Evolutionary conservation across 2,797 vertebrate species (phyloP).

Genomic region (Danionella dracula): DNA sequence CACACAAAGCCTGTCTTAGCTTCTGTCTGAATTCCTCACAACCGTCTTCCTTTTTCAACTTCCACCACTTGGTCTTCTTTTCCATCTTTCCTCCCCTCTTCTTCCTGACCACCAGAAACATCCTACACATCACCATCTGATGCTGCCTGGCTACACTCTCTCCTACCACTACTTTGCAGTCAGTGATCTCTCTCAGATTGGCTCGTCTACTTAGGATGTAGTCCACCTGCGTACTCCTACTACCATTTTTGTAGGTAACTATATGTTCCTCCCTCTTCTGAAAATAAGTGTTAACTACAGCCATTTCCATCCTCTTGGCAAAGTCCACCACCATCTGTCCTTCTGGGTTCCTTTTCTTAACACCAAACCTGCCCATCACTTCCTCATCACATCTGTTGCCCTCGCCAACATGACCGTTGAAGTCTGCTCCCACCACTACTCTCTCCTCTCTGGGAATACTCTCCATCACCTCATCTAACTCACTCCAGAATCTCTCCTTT

Average conservation of each 20-base stretch:
- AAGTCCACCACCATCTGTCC: background rate
- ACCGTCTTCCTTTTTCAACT: background rate
- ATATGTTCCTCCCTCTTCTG: too few species aligned
- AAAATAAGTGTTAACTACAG: background rate
- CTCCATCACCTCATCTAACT: background rate
- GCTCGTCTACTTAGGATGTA: background rate
- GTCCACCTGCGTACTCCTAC: too few species aligned
- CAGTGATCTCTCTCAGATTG: background rate
- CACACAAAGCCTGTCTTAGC: background rate
- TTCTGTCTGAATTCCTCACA: background rate
- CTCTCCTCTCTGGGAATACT: background rate
- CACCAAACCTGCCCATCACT: too few species aligned
- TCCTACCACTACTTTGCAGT: background rate
- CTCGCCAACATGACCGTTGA: too few species aligned
- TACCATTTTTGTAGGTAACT: too few species aligned
- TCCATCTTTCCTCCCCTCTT: background rate
- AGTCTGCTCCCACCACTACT: too few species aligned
- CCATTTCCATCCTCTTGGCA: background rate
- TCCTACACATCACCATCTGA: background rate
- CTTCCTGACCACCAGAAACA: background rate
- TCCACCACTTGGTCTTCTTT: background rate
- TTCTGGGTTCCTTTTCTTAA: too few species aligned
- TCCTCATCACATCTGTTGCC: too few species aligned
- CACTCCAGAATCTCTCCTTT: background rate
- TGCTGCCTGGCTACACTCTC: background rate